Conservation (phyloP, 2,888 invertebrate genomes). For the Macrophya alboannulata region DNA sequence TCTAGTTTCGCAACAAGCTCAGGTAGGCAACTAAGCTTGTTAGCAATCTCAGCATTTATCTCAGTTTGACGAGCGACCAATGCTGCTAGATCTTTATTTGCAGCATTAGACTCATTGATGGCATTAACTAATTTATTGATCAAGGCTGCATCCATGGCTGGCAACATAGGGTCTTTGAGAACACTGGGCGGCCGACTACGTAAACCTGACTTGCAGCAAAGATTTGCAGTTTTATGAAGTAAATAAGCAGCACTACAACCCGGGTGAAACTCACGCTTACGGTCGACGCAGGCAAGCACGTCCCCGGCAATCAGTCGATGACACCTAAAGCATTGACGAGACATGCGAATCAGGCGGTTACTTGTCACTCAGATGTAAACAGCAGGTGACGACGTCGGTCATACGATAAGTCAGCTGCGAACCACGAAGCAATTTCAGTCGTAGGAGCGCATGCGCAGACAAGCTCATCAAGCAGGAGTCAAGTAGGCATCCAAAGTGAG, state of each 20-base stretch:
- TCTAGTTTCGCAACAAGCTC: background rate
- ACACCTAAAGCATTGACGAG: background rate
- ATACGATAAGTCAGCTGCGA: too few species aligned
- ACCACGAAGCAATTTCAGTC: too few species aligned
- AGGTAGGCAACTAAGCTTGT: background rate
- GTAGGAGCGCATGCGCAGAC: too few species aligned
- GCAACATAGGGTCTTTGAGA: background rate
- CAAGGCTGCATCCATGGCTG: background rate
- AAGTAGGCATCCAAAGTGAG: too few species aligned
- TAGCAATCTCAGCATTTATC: background rate
- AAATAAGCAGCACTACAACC: background rate
- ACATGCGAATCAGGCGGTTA: background rate
- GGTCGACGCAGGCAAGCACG: background rate
- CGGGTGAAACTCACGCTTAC: background rate
- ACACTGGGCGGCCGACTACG: too few species aligned
- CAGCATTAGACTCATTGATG: background rate
- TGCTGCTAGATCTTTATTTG: background rate
- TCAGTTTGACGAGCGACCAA: background rate
- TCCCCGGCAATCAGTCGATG: background rate
- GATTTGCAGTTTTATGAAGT: background rate
- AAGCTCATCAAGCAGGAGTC: too few species aligned
- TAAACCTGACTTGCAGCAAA: background rate
- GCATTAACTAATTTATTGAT: background rate
- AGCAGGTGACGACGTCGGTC: too few species aligned
- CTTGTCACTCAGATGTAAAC: too few species aligned